phyloP scores from a whole-genome alignment of 2,797 vertebrate genomes.

The Hypotaenidia philippensis region DNA sequence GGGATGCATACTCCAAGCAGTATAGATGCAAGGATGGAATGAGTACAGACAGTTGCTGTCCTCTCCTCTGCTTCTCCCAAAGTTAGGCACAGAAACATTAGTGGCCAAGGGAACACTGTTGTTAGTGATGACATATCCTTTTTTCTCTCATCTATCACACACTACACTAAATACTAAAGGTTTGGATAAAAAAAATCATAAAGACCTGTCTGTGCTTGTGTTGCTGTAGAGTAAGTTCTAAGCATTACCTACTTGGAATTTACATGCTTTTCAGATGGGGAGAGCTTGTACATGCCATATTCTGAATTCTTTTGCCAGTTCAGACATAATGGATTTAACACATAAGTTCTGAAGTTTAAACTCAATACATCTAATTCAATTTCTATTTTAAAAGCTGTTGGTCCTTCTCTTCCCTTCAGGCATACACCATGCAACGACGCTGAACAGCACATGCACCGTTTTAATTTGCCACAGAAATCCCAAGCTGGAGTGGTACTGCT shows the following conservation, averaged over 20 bases:
- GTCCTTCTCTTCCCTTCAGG: constrained; percentile 55
- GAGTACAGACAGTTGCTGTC: neutral
- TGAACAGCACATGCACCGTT: constrained; percentile 66
- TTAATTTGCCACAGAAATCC: constrained; percentile 75
- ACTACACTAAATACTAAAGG: neutral
- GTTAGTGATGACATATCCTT: neutral
- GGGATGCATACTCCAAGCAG: neutral
- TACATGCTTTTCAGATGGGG: neutral
- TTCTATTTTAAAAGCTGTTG: constrained; percentile 8
- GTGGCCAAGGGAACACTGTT: neutral
- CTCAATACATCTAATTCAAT: neutral
- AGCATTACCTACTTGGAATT: neutral
- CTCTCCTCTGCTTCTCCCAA: neutral
- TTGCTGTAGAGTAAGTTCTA: neutral
- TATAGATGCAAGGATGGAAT: neutral
- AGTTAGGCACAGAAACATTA: neutral
- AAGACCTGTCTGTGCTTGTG: neutral
- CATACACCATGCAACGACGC: neutral
- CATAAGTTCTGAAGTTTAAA: neutral
- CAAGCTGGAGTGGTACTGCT: constrained; percentile 82
- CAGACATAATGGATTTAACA: neutral
- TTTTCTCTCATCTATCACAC: fast-evolving
- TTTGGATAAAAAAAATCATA: neutral
- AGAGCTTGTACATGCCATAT: neutral
- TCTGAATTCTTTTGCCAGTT: neutral